These are phyloP conservation scores for Caenorhabditis plicata DNA, from an alignment of 2,888 invertebrate species.

Conservation along the genomic window DNA sequence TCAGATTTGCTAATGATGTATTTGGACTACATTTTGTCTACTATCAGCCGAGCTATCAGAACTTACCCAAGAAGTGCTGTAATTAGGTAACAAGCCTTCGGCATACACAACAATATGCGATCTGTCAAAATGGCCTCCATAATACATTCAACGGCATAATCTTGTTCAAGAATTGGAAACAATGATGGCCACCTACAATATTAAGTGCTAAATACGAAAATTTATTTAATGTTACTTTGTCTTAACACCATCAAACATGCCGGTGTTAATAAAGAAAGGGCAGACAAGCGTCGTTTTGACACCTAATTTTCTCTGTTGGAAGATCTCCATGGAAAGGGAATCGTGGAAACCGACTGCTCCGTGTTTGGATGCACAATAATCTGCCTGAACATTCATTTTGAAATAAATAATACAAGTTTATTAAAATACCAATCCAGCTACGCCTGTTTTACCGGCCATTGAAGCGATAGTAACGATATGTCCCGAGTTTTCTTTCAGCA, in stretches of 20 bases:
- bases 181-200: constrained; percentile 44
- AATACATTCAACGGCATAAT: constrained; percentile 82
- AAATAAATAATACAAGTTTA: background rate
- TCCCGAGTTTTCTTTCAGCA: constrained; percentile 83
- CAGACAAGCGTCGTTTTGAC: constrained; percentile 86
- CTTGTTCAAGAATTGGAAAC: constrained; percentile 73
- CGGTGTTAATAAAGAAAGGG: constrained; percentile 93
- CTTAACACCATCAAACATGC: constrained; percentile 90
- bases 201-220: background rate
- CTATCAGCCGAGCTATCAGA: too few relatives aligned
- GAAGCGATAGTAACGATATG: constrained; percentile 87
- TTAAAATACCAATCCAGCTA: constrained; percentile 65
- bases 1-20: too few relatives aligned
- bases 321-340: constrained; percentile 74
- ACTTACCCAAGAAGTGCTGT: constrained; percentile 15
- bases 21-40: too few relatives aligned
- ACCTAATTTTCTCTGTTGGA: constrained; percentile 66
- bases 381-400: constrained; percentile 66
- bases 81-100: constrained; percentile 73
- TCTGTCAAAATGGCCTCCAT: constrained; percentile 79
- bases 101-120: constrained; percentile 79
- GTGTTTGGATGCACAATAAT: constrained; percentile 91
- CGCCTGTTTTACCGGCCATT: constrained; percentile 81
- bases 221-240: constrained; percentile 72
- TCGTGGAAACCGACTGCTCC: constrained; percentile 92